These are phyloP conservation scores for Panagrolaimus sp. DNA, from an alignment of 1,140 invertebrate genomes.

Conservation along the genomic window DNA sequence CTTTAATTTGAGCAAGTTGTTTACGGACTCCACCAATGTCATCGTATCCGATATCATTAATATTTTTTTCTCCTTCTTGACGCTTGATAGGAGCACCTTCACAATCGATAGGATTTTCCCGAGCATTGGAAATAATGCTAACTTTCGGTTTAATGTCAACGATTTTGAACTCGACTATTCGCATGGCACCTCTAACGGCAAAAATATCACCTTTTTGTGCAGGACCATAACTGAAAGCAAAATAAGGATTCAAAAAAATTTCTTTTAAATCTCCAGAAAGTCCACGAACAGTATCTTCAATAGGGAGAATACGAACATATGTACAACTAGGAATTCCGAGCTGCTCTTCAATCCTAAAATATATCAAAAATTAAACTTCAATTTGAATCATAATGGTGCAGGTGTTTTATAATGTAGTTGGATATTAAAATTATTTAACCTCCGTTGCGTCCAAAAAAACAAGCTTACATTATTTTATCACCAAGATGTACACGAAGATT, in stretches of 20 bases:
- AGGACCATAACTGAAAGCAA: constrained; percentile 94
- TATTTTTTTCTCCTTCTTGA: constrained; percentile 94
- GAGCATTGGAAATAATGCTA: constrained; percentile 96
- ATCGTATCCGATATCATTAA: constrained; percentile 97
- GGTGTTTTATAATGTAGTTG: constrained; percentile 15
- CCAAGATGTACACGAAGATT: constrained; percentile 92
- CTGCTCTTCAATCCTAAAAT: constrained; percentile 69
- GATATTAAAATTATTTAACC: constrained; percentile 13
- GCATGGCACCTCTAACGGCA: constrained; percentile 92
- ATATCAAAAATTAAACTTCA: neutral
- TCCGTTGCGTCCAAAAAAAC: constrained; percentile 63
- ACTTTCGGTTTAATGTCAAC: constrained; percentile 94
- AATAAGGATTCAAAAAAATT: constrained; percentile 97
- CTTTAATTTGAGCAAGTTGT: constrained; percentile 97
- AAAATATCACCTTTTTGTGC: constrained; percentile 97
- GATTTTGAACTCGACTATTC: constrained; percentile 93
- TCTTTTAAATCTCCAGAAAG: constrained; percentile 94
- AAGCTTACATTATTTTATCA: constrained; percentile 78
- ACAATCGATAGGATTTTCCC: constrained; percentile 96
- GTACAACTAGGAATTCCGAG: constrained; percentile 98
- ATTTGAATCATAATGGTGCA: neutral
- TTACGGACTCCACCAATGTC: constrained; percentile 98
- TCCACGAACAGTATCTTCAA: constrained; percentile 97
- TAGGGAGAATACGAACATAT: constrained; percentile 92
- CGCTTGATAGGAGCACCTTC: constrained; percentile 97